Evolutionary conservation across 30 jellyfish, hydroid and myxozoan species (phyloP).

Genomic region (Rhopilema esculentum): DNA sequence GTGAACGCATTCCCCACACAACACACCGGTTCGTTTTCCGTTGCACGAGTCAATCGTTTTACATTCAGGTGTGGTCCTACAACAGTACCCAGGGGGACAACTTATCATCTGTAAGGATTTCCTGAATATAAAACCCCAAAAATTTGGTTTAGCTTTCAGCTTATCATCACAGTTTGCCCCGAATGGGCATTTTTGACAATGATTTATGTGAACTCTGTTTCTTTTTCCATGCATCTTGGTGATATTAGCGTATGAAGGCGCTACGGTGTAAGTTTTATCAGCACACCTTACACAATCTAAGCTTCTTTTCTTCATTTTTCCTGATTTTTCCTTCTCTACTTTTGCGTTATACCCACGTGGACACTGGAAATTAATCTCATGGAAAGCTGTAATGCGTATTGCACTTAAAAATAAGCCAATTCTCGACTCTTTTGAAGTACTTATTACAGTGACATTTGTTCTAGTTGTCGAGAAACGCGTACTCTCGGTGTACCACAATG

Average conservation of each 20-base stretch:
- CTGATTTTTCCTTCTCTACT: not conserved
- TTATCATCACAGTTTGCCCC: constrained; percentile 9
- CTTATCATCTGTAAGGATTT: not conserved
- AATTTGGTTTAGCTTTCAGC: constrained; percentile 9
- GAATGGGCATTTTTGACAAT: constrained; percentile 29
- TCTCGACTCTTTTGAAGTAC: not conserved
- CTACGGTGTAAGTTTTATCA: not conserved
- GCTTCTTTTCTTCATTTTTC: not conserved
- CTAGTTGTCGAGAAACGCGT: not conserved
- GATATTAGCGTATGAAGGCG: not conserved
- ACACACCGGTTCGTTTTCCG: not conserved
- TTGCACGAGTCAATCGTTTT: not conserved
- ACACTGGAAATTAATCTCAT: not conserved
- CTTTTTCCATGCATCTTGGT: not conserved
- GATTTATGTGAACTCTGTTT: not conserved
- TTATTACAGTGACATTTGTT: not conserved
- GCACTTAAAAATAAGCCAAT: not conserved
- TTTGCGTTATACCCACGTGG: not conserved
- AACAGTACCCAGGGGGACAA: constrained; percentile 47
- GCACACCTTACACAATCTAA: not conserved
- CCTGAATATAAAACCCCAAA: constrained; percentile 23
- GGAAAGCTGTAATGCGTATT: not conserved
- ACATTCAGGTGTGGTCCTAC: not conserved
- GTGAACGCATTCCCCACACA: not conserved
- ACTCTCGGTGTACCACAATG: not conserved